Evolutionary conservation across 2,888 invertebrate species (phyloP), one percentile per base, ranked within the genome.

Genomic region (Drosophila barbarae): DNA sequence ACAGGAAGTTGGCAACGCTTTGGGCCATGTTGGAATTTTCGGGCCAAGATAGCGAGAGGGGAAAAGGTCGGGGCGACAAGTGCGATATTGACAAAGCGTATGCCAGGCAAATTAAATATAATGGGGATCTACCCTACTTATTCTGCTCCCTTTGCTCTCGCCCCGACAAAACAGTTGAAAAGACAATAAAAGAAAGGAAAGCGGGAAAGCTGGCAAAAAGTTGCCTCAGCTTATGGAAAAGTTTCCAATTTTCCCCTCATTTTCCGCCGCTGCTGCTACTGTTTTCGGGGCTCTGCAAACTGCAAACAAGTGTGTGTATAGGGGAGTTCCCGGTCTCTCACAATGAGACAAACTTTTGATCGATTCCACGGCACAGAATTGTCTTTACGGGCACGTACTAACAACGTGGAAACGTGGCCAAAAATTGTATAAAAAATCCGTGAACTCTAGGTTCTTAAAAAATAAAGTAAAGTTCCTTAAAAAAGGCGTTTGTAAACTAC

Each of bases 1-100:
- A 50, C 69, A 76, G 82, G 79, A 82, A 82, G 84, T 79, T 84
- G 72, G 72, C 79, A 74, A 71, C 46, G 84, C 82, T 84, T 65
- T 69, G 74, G 64, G 84, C 67, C 84, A 71, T 68, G 79, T 49
- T 68, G 79, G 67, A 73, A 79, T 76, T 81, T 56, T 73, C 18
- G 64, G 68, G 65, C 68, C 38, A 52, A 28, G 46, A 30, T 35
- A 32, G 44, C 13, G 39, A 53, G 39, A 32, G 12, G 39, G 30
- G 39, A 50, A 41, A 21, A 36, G 36, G 26, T 18, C 30, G 12
- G 18, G 30, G 46, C 46, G 46, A 46, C 26, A 50, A 41, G 66
- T 68, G 72, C 69, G 58, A 72, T 84, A 84, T 84, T 79, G 84
- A 84, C 78, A 84, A 78, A 79, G 84, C 82, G 69, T 84, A 81